Conservation (phyloP, 2,888 invertebrate species). For the Drosophila colorata region DNA sequence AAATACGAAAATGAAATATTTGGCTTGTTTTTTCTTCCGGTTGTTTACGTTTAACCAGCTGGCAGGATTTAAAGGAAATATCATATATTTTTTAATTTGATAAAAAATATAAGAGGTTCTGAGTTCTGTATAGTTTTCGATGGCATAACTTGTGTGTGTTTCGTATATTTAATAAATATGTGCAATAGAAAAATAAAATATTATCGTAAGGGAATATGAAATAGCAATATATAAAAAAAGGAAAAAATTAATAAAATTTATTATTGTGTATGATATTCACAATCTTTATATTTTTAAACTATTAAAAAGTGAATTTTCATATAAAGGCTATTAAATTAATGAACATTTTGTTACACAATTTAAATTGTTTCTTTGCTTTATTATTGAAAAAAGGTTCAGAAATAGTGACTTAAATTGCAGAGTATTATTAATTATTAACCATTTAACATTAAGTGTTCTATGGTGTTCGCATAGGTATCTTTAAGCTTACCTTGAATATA, state of each 20-base stretch:
- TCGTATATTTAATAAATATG: no score
- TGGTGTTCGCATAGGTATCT: not conserved
- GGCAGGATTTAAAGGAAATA: conserved; percentile 9
- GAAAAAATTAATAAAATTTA: no score
- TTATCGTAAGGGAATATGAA: no score
- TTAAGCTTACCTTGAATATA: conserved; percentile 17
- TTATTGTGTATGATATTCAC: no score
- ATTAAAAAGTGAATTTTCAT: not conserved
- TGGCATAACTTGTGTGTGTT: no score
- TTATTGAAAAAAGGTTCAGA: not conserved
- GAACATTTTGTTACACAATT: not conserved
- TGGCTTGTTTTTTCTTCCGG: conserved; percentile 15
- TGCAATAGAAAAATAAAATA: no score
- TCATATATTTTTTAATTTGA: not conserved
- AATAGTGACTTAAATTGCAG: no score
- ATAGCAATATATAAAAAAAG: no score
- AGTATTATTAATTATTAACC: not conserved
- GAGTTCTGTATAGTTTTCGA: not conserved
- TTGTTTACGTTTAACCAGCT: conserved; percentile 2
- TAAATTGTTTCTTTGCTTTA: not conserved
- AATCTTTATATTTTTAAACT: no score
- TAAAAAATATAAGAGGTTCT: not conserved
- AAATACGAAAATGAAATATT: conserved; percentile 1
- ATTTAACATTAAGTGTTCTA: not conserved
- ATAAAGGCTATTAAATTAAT: not conserved